Percentiles rank a stretch among this genome's conserved stretches.
phyloP scores from a whole-genome alignment of 35 echinoderm and acorn worm genomes.

The Apostichopus japonicus region DNA sequence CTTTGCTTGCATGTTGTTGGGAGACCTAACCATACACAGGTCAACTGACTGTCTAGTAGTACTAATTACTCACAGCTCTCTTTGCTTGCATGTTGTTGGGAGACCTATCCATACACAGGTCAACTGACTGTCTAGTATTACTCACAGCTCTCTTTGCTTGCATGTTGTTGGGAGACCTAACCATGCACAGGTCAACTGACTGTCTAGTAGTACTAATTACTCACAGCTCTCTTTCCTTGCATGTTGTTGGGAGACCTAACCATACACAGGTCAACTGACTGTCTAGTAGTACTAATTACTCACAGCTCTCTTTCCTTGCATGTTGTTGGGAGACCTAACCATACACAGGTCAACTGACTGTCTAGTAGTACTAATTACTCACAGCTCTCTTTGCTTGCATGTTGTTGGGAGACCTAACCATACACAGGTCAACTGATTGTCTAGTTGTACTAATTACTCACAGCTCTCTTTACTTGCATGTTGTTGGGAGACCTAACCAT shows the following conservation, averaged over 20 bases:
- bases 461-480: not conserved
- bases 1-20: not conserved
- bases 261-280: too few species aligned
- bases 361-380: not conserved
- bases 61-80: conserved; percentile 44
- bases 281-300: not conserved
- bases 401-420: not conserved
- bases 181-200: too few species aligned
- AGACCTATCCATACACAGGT: too few species aligned
- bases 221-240: not conserved
- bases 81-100: not conserved
- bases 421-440: too few species aligned
- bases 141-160: not conserved
- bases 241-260: not conserved
- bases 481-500: not conserved
- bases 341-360: too few species aligned
- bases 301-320: not conserved
- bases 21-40: too few species aligned
- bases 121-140: not conserved
- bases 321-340: not conserved
- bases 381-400: not conserved
- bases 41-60: too few species aligned
- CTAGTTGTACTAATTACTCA: not conserved
- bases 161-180: not conserved
- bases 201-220: not conserved